phyloP scores from a whole-genome alignment of 2,888 invertebrate species.

The Hydraecia micacea region DNA sequence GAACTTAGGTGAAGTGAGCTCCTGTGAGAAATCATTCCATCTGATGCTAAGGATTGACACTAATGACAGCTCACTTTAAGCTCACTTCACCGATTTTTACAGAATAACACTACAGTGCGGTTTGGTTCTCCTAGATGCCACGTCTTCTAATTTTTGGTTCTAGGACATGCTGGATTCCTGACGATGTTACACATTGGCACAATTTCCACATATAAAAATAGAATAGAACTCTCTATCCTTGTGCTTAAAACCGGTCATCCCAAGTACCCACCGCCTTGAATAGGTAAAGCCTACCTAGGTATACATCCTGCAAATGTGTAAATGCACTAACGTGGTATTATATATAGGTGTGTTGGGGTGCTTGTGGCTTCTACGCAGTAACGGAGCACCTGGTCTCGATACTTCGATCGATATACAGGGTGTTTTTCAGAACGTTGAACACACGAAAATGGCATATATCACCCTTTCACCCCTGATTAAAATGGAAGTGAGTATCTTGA shows the following conservation, averaged over 20 bases:
- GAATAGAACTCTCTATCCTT: neutral
- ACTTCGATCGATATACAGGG: slow-evolving; percentile 11
- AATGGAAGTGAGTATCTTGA: neutral
- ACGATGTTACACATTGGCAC: neutral
- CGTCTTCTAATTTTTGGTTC: too few relatives aligned
- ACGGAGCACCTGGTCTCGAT: slow-evolving; percentile 42
- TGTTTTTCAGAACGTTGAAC: too few relatives aligned
- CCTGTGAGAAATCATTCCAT: too few relatives aligned
- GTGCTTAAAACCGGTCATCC: neutral
- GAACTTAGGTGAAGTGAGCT: too few relatives aligned
- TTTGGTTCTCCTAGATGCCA: too few relatives aligned
- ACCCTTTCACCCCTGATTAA: slow-evolving; percentile 17
- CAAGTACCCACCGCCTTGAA: neutral
- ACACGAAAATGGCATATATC: too few relatives aligned
- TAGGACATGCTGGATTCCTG: too few relatives aligned
- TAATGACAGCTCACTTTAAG: too few relatives aligned
- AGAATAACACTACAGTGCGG: too few relatives aligned
- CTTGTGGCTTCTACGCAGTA: slow-evolving; percentile 35
- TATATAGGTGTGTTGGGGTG: neutral
- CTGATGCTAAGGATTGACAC: too few relatives aligned
- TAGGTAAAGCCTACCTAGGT: neutral
- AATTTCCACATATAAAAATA: neutral
- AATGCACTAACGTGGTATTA: neutral
- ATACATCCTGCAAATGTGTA: neutral
- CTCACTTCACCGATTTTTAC: too few relatives aligned